Conservation (phyloP, 2,113 vertebrate species). For the Cyphomyrus discorhynchus region DNA sequence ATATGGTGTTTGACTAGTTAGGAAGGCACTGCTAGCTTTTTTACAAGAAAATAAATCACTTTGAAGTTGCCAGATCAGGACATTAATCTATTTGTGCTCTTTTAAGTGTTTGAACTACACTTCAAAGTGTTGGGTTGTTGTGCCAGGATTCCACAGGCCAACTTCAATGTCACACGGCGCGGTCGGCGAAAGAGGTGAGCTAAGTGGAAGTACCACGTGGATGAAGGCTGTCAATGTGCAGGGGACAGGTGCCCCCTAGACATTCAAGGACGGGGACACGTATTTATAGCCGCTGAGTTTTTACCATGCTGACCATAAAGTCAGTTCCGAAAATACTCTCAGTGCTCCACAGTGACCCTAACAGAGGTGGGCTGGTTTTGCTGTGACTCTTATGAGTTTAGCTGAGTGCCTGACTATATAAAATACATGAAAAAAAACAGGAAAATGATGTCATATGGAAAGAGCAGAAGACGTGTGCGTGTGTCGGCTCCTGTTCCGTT, state of each 20-base stretch:
- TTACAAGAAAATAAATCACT: not conserved
- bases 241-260: not conserved
- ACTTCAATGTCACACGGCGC: not conserved
- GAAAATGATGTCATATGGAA: not conserved
- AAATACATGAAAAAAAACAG: not conserved
- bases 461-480: not conserved
- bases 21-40: not conserved
- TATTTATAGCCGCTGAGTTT: slow-evolving; percentile 58
- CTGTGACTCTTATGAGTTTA: not conserved
- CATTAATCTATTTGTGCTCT: not conserved
- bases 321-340: slow-evolving; percentile 22
- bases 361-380: not conserved
- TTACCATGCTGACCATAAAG: slow-evolving; percentile 42
- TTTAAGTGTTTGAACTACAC: not conserved
- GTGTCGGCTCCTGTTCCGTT: not conserved
- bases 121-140: not conserved
- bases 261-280: slow-evolving; percentile 28
- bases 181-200: not conserved
- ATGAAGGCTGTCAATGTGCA: not conserved
- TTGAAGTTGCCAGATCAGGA: not conserved
- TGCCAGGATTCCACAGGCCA: not conserved
- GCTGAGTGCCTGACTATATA: not conserved
- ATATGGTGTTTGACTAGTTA: not conserved
- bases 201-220: not conserved
- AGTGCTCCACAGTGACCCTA: not conserved